Evolutionary conservation across 53 echinoderm and acorn worm genomes (phyloP).

Genomic region (Holothuria leucospilota): DNA sequence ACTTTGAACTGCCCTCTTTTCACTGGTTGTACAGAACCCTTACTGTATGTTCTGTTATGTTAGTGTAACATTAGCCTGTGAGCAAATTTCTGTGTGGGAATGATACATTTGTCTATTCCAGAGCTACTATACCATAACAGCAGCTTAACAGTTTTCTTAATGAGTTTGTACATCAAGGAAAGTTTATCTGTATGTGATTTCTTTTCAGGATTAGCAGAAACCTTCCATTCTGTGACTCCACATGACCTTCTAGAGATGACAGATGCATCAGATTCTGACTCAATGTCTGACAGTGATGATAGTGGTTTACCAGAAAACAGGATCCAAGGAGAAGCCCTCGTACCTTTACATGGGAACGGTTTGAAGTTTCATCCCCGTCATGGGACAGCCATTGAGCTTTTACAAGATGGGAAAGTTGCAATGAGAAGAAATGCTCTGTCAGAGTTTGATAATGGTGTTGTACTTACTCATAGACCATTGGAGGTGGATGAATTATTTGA

Average conservation of each 20-base stretch:
- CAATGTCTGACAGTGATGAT: conserved; percentile 29
- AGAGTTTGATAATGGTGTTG: conserved; percentile 98
- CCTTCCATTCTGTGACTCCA: conserved; percentile 21
- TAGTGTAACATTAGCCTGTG: too few species aligned
- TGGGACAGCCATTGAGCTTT: conserved; percentile 79
- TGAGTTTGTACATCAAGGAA: too few species aligned
- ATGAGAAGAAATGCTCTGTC: conserved; percentile 87
- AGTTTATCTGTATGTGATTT: not conserved
- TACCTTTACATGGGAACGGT: not conserved
- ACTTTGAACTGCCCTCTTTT: too few species aligned
- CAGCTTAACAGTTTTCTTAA: too few species aligned
- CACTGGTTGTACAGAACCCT: too few species aligned
- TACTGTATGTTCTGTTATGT: too few species aligned
- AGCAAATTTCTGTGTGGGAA: too few species aligned
- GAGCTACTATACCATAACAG: too few species aligned
- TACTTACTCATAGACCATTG: conserved; percentile 88
- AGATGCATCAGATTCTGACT: conserved; percentile 30
- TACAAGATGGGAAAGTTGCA: conserved; percentile 67
- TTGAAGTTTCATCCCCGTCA: conserved; percentile 64
- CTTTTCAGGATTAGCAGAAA: conserved; percentile 30
- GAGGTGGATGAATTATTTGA: conserved; percentile 89
- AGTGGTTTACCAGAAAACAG: conserved; percentile 28
- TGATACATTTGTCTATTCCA: too few species aligned
- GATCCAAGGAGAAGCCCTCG: not conserved
- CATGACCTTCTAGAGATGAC: not conserved